Base-by-base conservation (phyloP, 2,797 vertebrate genomes). In the Acanthurus lineatus region DNA sequence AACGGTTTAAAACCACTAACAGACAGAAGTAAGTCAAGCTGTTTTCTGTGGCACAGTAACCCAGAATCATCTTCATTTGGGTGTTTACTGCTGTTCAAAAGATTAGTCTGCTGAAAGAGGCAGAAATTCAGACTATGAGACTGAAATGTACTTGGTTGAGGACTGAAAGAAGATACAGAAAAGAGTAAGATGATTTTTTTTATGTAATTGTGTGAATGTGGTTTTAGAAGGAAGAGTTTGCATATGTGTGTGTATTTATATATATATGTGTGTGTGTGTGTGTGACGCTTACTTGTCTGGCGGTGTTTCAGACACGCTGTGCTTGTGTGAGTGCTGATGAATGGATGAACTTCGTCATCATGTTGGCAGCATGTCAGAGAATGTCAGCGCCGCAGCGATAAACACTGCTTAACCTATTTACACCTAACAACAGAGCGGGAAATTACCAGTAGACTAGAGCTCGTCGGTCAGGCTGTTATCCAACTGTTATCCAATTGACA, bases 361-460 rank as follows among this genome's bases (percentile, higher is more conserved):
- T 16, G 67, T 72, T 89, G 84, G 85, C 76, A 79, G 60, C 1
- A 5, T 47, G 19, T 85, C 72, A 0, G 28, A 69, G 76, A 72
- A 76, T 80, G 69, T 60, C 76, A 69, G 49, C 42, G 62, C 61
- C 0, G 25, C 53, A 20, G 77, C 3, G 44, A 63, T 85, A 81
- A 87, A 88, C 81, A 74, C 75, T 2, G 68, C 77, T 87, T 85
- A 87, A 86, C 86, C 86, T 84, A 69, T 85, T 89, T 86, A 59
- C 76, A 77, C 53, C 42, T 38, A 60, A 85, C 71, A 53, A 71
- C 66, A 65, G 63, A 71, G 75, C 14, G 57, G 40, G 70, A 77
- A 86, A 69, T 83, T 66, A 85, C 5, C 75, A 44, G 61, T 42
- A 47, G 63, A 77, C 81, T 69, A 69, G 15, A 68, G 79, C 77